Evolutionary conservation across 2,888 invertebrate species (phyloP).

Genomic region (Diogma glabrata): DNA sequence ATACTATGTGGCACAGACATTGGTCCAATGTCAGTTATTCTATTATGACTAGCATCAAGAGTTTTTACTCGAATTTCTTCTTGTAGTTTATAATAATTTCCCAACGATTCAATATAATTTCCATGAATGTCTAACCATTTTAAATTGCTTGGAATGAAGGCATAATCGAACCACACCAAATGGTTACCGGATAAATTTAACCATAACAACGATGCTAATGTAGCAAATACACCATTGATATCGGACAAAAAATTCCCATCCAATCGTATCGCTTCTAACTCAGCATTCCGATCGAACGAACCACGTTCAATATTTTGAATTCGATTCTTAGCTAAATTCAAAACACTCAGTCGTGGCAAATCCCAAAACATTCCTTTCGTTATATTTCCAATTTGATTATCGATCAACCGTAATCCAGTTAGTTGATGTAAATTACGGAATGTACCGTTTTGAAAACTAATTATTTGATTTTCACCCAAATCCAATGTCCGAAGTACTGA

Average conservation of each 20-base stretch:
- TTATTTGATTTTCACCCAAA: conserved; percentile 85
- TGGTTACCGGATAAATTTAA: conserved; percentile 85
- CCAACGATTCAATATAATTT: conserved; percentile 77
- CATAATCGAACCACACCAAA: conserved; percentile 87
- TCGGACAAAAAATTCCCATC: conserved; percentile 82
- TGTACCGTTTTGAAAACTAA: conserved; percentile 66
- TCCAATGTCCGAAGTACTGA: conserved; percentile 77
- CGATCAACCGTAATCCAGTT: conserved; percentile 76
- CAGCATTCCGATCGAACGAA: conserved; percentile 69
- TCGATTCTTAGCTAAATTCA: conserved; percentile 83
- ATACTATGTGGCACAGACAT: conserved; percentile 81
- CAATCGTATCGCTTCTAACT: conserved; percentile 74
- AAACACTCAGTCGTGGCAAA: conserved; percentile 67
- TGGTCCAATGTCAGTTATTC: conserved; percentile 67
- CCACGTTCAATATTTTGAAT: conserved; percentile 75
- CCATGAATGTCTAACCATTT: conserved; percentile 87
- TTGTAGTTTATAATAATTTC: conserved; percentile 79
- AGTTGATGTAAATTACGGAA: conserved; percentile 78
- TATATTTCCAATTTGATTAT: conserved; percentile 79
- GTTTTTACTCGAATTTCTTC: conserved; percentile 73
- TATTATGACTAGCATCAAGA: conserved; percentile 84
- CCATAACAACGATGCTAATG: conserved; percentile 71
- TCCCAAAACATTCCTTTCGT: conserved; percentile 82
- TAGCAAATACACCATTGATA: conserved; percentile 81
- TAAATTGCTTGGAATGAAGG: conserved; percentile 78